Conservation (phyloP, 1,140 invertebrate genomes). For the Acromyrmex charruanus region DNA sequence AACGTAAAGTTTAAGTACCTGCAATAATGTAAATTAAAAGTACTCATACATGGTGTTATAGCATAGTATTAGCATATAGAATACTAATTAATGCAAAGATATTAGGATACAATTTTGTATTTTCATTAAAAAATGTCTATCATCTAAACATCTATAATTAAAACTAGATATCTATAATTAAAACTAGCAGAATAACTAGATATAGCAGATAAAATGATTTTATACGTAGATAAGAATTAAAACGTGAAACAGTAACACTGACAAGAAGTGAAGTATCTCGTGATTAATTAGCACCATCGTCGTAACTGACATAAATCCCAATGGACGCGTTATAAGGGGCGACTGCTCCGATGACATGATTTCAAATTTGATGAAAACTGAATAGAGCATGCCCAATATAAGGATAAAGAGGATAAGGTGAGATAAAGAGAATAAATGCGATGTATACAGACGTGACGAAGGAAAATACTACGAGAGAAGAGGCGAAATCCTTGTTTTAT, state of each 20-base stretch:
- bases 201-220: background rate
- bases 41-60: background rate
- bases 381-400: slow-evolving; percentile 37
- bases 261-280: slow-evolving; percentile 67
- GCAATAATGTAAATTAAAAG: background rate
- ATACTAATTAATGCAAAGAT: background rate
- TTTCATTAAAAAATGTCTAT: slow-evolving; percentile 5
- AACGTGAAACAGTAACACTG: slow-evolving; percentile 40
- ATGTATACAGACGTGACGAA: background rate
- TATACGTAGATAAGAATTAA: background rate
- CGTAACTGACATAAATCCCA: slow-evolving; percentile 64
- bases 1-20: background rate
- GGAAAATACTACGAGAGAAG: slow-evolving; percentile 39
- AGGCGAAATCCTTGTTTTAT: background rate
- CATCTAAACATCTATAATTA: slow-evolving; percentile 46
- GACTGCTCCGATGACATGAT: slow-evolving; percentile 53
- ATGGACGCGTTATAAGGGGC: slow-evolving; percentile 24
- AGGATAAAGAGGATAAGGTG: slow-evolving; percentile 8
- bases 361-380: slow-evolving; percentile 64
- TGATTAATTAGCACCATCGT: slow-evolving; percentile 72
- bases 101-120: background rate
- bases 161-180: slow-evolving; percentile 48
- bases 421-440: slow-evolving; percentile 47
- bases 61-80: background rate
- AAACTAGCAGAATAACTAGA: too few relatives aligned